Conservation (phyloP, 2,888 invertebrate genomes). For the Epinotia brunnichana region DNA sequence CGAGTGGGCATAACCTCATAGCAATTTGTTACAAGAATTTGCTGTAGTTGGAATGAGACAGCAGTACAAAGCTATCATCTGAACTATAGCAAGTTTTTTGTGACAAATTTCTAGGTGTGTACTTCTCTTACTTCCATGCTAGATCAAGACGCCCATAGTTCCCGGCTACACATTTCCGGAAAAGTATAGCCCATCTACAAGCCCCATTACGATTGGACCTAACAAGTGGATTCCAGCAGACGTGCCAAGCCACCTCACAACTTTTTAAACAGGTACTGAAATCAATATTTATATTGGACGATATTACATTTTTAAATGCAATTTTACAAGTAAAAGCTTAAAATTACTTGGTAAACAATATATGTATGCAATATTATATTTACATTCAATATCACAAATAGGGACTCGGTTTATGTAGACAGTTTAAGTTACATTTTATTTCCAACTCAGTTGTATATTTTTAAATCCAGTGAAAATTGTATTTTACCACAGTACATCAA, state of each 20-base stretch:
- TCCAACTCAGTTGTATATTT: not conserved
- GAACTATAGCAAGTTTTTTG: not conserved
- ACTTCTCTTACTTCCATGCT: no score
- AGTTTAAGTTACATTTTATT: conserved; percentile 13
- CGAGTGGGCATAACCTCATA: no score
- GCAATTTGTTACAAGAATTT: no score
- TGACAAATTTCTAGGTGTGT: not conserved
- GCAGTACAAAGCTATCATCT: no score
- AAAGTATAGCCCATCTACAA: no score
- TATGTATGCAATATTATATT: conserved; percentile 36
- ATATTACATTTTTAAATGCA: conserved; percentile 42
- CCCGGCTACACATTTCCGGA: no score
- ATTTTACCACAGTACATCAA: conserved; percentile 19
- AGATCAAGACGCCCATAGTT: no score
- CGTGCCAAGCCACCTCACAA: conserved; percentile 27
- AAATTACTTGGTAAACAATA: conserved; percentile 39
- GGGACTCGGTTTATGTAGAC: conserved; percentile 32
- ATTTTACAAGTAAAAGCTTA: conserved; percentile 39
- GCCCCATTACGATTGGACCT: no score
- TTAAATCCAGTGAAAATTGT: conserved; percentile 5
- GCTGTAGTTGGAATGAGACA: no score
- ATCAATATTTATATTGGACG: conserved; percentile 36
- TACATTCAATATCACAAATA: conserved; percentile 40
- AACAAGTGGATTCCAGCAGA: conserved; percentile 3
- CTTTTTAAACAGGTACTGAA: conserved; percentile 31